Conservation (phyloP, 2,113 vertebrate genomes). For the Clinocottus analis region DNA sequence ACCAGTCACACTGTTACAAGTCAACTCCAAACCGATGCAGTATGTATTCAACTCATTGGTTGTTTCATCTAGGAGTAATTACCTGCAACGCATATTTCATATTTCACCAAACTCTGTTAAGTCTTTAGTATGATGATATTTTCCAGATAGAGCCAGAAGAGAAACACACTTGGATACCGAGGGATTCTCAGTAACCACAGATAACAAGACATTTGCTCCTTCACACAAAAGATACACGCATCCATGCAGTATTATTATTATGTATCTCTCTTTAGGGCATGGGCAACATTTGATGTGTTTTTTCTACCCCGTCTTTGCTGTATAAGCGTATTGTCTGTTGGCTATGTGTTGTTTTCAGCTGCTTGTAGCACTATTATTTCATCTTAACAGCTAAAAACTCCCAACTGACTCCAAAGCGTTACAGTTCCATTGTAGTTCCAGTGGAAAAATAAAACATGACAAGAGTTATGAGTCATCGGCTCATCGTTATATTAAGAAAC, state of each 20-base stretch:
- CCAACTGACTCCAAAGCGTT: background rate
- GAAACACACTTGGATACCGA: background rate
- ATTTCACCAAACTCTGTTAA: background rate
- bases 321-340: background rate
- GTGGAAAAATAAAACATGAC: background rate
- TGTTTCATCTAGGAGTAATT: background rate
- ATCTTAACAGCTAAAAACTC: too few species aligned
- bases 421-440: background rate
- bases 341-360: background rate
- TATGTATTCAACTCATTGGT: too few species aligned
- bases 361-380: background rate
- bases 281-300: background rate
- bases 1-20: background rate
- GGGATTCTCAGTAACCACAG: too few species aligned
- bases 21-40: background rate
- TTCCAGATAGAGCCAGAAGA: background rate
- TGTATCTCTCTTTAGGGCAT: background rate
- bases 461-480: background rate
- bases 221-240: background rate
- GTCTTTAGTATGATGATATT: background rate
- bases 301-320: background rate
- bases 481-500: slow-evolving; percentile 3
- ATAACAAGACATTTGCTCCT: background rate
- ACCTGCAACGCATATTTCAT: background rate
- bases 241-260: background rate